A percentile compares a stretch with the other conserved stretches of the same genome.
These are phyloP conservation scores for Phenganax stokvisi DNA, from an alignment of 92 coral and sea anemone genomes.

Conservation along the genomic window DNA sequence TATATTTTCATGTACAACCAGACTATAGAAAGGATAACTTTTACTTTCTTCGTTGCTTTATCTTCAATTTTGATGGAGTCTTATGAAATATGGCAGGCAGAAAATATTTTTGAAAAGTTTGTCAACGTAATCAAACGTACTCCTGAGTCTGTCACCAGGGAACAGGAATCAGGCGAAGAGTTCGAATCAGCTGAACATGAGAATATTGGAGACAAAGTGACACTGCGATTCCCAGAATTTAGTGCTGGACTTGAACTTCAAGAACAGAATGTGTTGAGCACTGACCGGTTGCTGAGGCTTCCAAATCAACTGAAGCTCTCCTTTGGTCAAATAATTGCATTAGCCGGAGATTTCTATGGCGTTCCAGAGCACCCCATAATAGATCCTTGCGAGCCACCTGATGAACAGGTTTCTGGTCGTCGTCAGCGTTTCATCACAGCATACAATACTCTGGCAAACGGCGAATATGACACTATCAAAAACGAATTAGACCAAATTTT, in stretches of 20 bases:
- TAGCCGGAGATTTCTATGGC: conserved; percentile 68
- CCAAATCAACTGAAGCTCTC: conserved; percentile 49
- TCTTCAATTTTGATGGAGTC: no score
- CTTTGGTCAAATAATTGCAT: conserved; percentile 59
- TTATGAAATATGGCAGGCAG: no score
- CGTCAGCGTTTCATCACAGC: conserved; percentile 55
- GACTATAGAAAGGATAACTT: no score
- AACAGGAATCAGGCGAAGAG: no score
- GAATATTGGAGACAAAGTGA: background rate
- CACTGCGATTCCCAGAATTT: background rate
- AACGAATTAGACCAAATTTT: conserved; percentile 47
- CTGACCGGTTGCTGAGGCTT: background rate
- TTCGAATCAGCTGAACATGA: conserved; percentile 7
- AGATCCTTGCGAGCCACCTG: conserved; percentile 27
- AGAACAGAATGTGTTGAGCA: no score
- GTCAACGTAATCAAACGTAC: no score
- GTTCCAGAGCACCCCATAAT: conserved; percentile 57
- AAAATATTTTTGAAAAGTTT: no score
- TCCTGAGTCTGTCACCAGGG: no score
- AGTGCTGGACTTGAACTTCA: background rate
- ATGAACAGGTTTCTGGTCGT: conserved; percentile 11
- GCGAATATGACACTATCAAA: conserved; percentile 15
- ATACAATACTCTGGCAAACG: conserved; percentile 41
- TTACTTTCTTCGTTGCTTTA: no score
- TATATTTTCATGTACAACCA: no score